Evolutionary conservation across 2,888 invertebrate species (phyloP).

Genomic region (Hirudinaria manillensis): DNA sequence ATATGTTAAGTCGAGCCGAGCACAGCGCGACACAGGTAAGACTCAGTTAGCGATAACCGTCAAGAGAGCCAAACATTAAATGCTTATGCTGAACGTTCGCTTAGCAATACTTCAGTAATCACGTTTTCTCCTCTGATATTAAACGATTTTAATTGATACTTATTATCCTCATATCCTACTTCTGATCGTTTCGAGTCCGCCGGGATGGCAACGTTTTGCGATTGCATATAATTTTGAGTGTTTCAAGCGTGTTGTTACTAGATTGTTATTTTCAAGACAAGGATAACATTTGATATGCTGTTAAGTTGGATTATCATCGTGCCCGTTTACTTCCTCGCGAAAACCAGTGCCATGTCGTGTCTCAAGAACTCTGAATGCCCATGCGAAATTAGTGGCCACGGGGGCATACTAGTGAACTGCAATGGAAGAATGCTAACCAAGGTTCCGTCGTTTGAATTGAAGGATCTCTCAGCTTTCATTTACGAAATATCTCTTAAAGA

Average conservation of each 20-base stretch:
- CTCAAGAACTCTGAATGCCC: background rate
- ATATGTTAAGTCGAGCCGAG: no score
- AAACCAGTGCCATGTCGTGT: conserved; percentile 1
- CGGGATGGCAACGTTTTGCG: background rate
- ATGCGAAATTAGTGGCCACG: background rate
- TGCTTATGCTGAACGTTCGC: no score
- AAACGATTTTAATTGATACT: conserved; percentile 6
- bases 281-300: background rate
- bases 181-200: background rate
- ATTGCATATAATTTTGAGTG: no score
- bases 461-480: background rate
- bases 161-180: conserved; percentile 17
- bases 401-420: background rate
- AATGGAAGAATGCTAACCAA: background rate
- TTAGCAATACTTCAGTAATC: no score
- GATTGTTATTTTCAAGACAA: background rate
- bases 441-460: background rate
- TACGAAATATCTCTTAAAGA: conserved; percentile 16
- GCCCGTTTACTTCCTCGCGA: background rate
- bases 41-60: no score
- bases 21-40: no score
- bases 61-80: no score
- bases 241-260: background rate
- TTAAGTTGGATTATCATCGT: conserved; percentile 2
- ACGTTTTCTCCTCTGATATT: no score